Base-by-base conservation (phyloP, 2,888 invertebrate species). In the Melikaiella ostensackeni region DNA sequence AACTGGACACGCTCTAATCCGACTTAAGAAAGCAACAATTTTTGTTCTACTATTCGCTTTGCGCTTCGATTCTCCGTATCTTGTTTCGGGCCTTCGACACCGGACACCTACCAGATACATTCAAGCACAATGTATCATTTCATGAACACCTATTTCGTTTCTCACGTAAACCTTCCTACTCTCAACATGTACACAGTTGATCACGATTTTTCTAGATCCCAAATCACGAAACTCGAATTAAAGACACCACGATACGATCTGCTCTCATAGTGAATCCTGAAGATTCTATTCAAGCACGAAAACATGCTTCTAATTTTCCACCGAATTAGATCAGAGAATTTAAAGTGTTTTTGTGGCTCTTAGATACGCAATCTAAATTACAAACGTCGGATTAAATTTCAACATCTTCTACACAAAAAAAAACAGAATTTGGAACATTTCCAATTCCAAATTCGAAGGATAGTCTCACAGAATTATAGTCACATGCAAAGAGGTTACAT, bases 31-130 rank as follows among this genome's bases (percentile, higher is more conserved):
- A 19, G 16, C 13, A 27, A 46, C 8, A 3, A 66, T 46, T 66
- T 66, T 66, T 46, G 19, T 46, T 66, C 9, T 8, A n/a, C 27
- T 30, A 46, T 46, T 66, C 38, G 24, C 13, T 42, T 64, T 64
- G 64, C 80, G 70, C 76, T 80, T 77, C 75, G 75, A 74, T 66
- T 80, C 76, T 74, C 77, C 77, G 79, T 77, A 80, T 79, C 79
- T 80, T 79, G 75, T 80, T 80, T 70, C 80, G 75, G 42, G 74
- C 76, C 74, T 64, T 75, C 77, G 81, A 81, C 75, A 80, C 75
- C 79, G 75, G 78, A 81, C 77, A 81, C 78, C 77, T 30, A 73
- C 42, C 64, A 24, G 64, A 64, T 42, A 64, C 24, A 42, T 42
- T 24, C 27, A 64, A 64, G 9, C 27, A 42, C 16, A 64, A 38